Evolutionary conservation across 2,113 vertebrate genomes (phyloP).

Genomic region (Hystrix brachyura): DNA sequence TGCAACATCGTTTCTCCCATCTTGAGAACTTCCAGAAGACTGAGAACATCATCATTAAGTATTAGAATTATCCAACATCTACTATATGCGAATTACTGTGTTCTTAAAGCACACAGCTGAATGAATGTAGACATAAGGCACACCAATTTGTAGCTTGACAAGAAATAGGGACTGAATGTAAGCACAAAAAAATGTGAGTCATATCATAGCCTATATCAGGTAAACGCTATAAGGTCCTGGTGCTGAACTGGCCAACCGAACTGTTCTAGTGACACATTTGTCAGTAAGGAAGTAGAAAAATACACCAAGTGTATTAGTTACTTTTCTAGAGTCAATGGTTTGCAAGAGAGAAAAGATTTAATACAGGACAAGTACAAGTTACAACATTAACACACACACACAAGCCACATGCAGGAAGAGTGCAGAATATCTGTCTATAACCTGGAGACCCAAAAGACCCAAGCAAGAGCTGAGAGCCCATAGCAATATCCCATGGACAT

Average conservation of each 20-base stretch:
- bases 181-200: background rate
- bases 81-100: background rate
- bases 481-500: no score
- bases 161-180: background rate
- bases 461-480: no score
- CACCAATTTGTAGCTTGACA: background rate
- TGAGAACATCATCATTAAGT: background rate
- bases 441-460: no score
- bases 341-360: no score
- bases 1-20: background rate
- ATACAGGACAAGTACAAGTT: no score
- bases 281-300: constrained; percentile 53
- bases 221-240: constrained; percentile 1
- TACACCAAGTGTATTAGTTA: background rate
- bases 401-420: no score
- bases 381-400: no score
- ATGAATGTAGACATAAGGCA: background rate
- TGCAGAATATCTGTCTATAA: no score
- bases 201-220: background rate
- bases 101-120: background rate
- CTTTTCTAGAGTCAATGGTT: no score
- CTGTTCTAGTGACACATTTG: background rate
- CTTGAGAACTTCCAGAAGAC: constrained; percentile 39
- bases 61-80: background rate
- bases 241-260: constrained; percentile 35